phyloP scores from a whole-genome alignment of 1,140 invertebrate genomes.

The Hydropsyche tenuis region DNA sequence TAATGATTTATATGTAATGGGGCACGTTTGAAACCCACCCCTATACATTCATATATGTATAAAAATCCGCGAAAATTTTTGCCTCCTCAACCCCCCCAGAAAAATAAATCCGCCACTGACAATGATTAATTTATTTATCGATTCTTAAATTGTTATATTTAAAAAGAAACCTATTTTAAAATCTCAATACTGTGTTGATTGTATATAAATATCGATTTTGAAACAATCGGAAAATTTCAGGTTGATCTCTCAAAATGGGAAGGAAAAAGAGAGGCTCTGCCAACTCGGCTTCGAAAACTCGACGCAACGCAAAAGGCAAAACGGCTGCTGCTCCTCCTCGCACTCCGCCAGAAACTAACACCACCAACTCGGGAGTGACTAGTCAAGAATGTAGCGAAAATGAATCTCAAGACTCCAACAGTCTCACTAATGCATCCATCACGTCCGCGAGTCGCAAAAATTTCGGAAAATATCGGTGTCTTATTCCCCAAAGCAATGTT shows the following conservation, averaged over 20 bases:
- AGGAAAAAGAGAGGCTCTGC: conserved; percentile 39
- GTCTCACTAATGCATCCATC: background rate
- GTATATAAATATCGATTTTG: too few species aligned
- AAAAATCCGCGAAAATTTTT: too few species aligned
- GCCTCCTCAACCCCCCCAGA: too few species aligned
- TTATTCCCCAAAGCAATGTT: conserved; percentile 50
- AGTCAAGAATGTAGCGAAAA: conserved; percentile 42
- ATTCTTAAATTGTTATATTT: too few species aligned
- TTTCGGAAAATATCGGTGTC: conserved; percentile 61
- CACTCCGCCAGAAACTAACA: conserved; percentile 13
- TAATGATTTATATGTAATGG: too few species aligned
- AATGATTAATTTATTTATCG: too few species aligned
- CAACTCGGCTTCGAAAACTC: background rate
- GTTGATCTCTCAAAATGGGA: conserved; percentile 23
- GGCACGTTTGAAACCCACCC: too few species aligned
- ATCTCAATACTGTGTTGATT: too few species aligned
- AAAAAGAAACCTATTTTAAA: too few species aligned
- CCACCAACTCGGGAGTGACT: conserved; percentile 21
- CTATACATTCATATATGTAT: too few species aligned
- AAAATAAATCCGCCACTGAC: too few species aligned
- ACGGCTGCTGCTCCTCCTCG: background rate
- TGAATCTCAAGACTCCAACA: conserved; percentile 43
- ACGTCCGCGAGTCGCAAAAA: conserved; percentile 54
- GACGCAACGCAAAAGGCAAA: background rate
- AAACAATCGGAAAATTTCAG: too few species aligned